Evolutionary conservation across 2,113 vertebrate species (phyloP).

Genomic region (Tetraodon nigroviridis): DNA sequence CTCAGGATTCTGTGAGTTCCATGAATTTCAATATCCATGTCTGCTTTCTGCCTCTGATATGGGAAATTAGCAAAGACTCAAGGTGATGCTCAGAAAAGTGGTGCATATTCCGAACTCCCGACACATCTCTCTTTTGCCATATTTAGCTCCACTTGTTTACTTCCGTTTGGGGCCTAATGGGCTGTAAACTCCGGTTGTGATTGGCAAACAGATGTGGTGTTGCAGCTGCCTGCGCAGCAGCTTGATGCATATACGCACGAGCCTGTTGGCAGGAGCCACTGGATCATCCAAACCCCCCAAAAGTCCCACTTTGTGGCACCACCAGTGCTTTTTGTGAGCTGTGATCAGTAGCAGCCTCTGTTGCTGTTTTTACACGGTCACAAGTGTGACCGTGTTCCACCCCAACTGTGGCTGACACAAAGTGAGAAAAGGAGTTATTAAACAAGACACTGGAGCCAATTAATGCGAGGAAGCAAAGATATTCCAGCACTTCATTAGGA

Average conservation of each 20-base stretch:
- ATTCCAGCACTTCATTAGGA: slow-evolving; percentile 38
- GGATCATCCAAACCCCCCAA: slow-evolving; percentile 37
- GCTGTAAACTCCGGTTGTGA: slow-evolving; percentile 43
- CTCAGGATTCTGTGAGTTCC: slow-evolving; percentile 34
- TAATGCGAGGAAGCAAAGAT: slow-evolving; percentile 22
- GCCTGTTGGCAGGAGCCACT: slow-evolving; percentile 16
- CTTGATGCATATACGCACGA: slow-evolving; percentile 20
- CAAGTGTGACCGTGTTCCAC: slow-evolving; percentile 11
- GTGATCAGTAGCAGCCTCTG: slow-evolving; percentile 43
- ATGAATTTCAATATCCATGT: slow-evolving; percentile 62
- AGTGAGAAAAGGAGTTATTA: slow-evolving; percentile 16
- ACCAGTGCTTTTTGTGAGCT: not conserved
- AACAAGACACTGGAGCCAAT: slow-evolving; percentile 40
- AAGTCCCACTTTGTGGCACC: slow-evolving; percentile 23
- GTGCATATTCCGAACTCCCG: slow-evolving; percentile 34
- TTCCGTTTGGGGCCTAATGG: slow-evolving; percentile 54
- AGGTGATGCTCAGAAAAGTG: slow-evolving; percentile 31
- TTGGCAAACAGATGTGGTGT: slow-evolving; percentile 45
- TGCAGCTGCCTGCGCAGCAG: slow-evolving; percentile 36
- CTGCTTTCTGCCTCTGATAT: slow-evolving; percentile 18
- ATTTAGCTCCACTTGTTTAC: not conserved
- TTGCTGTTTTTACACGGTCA: slow-evolving; percentile 32
- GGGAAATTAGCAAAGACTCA: slow-evolving; percentile 53
- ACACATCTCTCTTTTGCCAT: not conserved
- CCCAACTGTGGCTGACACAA: slow-evolving; percentile 29